These are phyloP conservation scores for Eulacestoma nigropectus DNA, from an alignment of 2,113 vertebrate species.

Conservation along the genomic window DNA sequence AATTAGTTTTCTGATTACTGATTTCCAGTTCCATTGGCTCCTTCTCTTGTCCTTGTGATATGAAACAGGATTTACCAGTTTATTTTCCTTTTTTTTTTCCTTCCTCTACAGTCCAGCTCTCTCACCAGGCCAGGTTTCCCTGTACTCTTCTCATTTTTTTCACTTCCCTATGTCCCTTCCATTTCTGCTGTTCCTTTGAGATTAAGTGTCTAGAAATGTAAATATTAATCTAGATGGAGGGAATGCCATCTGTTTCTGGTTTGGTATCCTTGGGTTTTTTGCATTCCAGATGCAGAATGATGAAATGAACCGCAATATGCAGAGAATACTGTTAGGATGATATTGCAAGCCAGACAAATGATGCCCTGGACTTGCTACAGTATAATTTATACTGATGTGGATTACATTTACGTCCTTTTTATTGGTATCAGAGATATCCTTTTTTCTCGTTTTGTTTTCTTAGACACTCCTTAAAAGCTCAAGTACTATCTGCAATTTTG, in stretches of 20 bases:
- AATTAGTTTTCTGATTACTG: slow-evolving; percentile 57
- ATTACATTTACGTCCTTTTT: not conserved
- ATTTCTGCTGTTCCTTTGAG: not conserved
- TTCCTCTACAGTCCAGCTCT: not conserved
- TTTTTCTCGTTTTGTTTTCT: not conserved
- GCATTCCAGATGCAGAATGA: slow-evolving; percentile 16
- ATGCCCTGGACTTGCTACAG: not conserved
- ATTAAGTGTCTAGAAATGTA: slow-evolving; percentile 5
- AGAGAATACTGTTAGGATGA: not conserved
- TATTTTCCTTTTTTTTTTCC: not conserved
- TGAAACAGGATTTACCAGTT: slow-evolving; percentile 1
- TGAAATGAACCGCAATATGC: not conserved
- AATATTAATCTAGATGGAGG: slow-evolving; percentile 35
- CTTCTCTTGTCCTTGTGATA: slow-evolving; percentile 8
- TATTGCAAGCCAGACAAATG: not conserved
- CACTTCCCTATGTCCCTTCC: not conserved
- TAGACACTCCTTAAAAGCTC: not conserved
- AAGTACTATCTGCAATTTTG: not conserved
- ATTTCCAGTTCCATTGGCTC: slow-evolving; percentile 32
- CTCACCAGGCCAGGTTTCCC: not conserved
- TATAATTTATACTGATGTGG: not conserved
- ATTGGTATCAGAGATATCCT: not conserved
- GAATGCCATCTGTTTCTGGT: not conserved
- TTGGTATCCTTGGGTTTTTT: not conserved
- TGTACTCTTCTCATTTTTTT: not conserved